Evolutionary conservation across 2,113 vertebrate genomes (phyloP).

Genomic region (Phycodurus eques): DNA sequence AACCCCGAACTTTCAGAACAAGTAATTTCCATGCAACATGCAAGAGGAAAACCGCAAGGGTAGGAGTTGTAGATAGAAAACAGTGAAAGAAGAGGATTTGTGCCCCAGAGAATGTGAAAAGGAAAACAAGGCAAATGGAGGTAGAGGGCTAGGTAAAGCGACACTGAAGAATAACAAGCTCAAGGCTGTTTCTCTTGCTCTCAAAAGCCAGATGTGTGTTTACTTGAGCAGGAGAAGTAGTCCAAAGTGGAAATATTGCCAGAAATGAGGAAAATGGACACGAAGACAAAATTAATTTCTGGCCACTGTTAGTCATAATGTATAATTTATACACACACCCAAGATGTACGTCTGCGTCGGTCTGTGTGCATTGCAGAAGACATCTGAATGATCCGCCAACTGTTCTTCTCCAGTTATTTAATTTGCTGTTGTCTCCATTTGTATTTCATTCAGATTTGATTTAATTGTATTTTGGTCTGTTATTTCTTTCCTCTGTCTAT

Average conservation of each 20-base stretch:
- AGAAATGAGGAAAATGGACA: conserved; percentile 21
- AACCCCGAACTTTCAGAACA: background rate
- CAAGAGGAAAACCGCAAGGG: conserved; percentile 2
- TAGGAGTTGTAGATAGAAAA: background rate
- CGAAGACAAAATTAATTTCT: conserved; percentile 12
- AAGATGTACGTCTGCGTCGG: background rate
- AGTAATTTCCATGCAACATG: background rate
- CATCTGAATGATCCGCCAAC: conserved; percentile 20
- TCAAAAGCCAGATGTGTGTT: conserved; percentile 46
- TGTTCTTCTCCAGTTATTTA: conserved; percentile 9
- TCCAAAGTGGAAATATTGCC: conserved; percentile 3
- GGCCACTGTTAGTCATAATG: conserved; percentile 6
- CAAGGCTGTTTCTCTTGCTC: conserved; percentile 37
- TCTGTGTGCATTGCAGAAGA: background rate
- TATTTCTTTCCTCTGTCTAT: conserved; percentile 17
- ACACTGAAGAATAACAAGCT: conserved; percentile 30
- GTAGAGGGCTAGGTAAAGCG: conserved; percentile 11
- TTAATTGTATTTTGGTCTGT: conserved; percentile 17
- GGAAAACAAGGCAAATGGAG: background rate
- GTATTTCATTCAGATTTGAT: conserved; percentile 21
- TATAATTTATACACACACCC: conserved; percentile 16
- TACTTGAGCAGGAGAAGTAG: conserved; percentile 9
- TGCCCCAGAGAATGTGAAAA: background rate
- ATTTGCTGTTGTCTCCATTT: background rate
- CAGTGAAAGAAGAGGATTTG: background rate